Conservation (phyloP, 2,797 vertebrate species). For the Sebastolobus alascanus region DNA sequence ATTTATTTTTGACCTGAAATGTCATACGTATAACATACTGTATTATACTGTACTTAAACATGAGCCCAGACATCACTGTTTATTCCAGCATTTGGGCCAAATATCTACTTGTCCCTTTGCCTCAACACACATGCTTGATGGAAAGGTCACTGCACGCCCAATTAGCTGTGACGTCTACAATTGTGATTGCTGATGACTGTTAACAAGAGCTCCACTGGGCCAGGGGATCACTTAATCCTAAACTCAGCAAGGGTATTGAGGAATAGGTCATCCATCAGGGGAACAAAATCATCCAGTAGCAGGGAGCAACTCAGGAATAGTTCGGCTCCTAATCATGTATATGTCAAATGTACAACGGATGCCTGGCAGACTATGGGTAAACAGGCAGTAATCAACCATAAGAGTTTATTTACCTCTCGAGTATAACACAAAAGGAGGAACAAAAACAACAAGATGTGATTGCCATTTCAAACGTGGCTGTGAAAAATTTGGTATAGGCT, state of each 20-base stretch:
- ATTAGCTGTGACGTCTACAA: constrained; percentile 82
- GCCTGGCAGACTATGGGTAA: constrained; percentile 16
- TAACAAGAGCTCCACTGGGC: constrained; percentile 66
- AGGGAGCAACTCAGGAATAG: constrained; percentile 25
- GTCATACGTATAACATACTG: not conserved
- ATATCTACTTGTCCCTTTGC: constrained; percentile 24
- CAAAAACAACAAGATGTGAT: constrained; percentile 56
- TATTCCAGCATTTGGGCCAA: not conserved
- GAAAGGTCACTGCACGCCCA: constrained; percentile 81
- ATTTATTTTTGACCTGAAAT: not conserved
- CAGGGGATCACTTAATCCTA: constrained; percentile 70
- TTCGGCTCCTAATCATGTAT: constrained; percentile 53
- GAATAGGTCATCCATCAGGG: constrained; percentile 66
- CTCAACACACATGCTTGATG: constrained; percentile 53
- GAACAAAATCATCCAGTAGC: constrained; percentile 31
- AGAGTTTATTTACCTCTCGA: constrained; percentile 51
- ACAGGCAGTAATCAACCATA: constrained; percentile 44
- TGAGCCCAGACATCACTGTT: not conserved
- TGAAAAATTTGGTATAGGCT: constrained; percentile 50
- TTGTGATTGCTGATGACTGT: constrained; percentile 74
- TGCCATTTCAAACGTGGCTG: constrained; percentile 66
- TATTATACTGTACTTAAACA: not conserved
- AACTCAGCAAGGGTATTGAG: constrained; percentile 47
- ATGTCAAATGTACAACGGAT: constrained; percentile 40
- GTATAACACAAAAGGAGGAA: constrained; percentile 52